Percentiles rank a stretch among this genome's conserved stretches.
Conservation (phyloP, 2,113 vertebrate species). For the Pyxicephalus adspersus region DNA sequence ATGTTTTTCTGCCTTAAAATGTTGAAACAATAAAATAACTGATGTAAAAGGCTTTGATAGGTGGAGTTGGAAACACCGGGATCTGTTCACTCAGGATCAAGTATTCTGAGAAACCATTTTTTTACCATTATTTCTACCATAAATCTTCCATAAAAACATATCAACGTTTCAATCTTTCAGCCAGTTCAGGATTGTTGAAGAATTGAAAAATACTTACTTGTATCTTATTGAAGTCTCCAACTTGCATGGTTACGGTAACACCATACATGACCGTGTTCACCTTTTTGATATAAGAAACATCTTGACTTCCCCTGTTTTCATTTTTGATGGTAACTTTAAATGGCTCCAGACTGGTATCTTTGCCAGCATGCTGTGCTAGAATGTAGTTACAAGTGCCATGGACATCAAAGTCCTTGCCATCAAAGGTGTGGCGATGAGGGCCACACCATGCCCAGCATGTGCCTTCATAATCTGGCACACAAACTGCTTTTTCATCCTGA, state of each 20-base stretch:
- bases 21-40: no score
- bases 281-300: accelerated
- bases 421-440: slow-evolving; percentile 47
- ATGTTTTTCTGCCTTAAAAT: no score
- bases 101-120: no score
- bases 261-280: accelerated
- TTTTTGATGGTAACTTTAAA: slow-evolving; percentile 51
- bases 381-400: slow-evolving; percentile 55
- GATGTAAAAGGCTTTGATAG: no score
- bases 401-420: slow-evolving; percentile 50
- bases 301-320: slow-evolving; percentile 50
- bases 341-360: accelerated
- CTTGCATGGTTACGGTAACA: accelerated
- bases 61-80: no score
- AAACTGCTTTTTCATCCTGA: background rate
- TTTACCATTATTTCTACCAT: no score
- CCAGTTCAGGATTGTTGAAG: no score
- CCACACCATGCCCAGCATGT: slow-evolving; percentile 38
- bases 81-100: no score
- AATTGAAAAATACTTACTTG: slow-evolving; percentile 1
- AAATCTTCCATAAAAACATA: no score
- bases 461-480: accelerated
- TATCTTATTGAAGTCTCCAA: slow-evolving; percentile 10
- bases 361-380: background rate
- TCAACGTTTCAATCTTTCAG: no score